A percentile compares a stretch with the other conserved stretches of the same genome.
These are phyloP conservation scores for Ernsta delagoae DNA, from an alignment of 2,888 invertebrate genomes.

Conservation along the genomic window DNA sequence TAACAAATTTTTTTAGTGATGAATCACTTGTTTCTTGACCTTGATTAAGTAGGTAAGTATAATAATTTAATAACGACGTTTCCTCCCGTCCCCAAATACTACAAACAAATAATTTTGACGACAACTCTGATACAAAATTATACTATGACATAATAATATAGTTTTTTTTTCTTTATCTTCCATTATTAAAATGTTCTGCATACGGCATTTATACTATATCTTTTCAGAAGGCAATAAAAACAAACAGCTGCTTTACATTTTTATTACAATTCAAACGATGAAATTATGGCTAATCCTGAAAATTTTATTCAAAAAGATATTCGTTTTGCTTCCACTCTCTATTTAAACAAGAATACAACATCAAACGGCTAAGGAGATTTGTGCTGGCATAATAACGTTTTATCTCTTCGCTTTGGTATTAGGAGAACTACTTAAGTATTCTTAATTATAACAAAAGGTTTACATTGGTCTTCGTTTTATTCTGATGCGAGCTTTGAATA, in stretches of 20 bases:
- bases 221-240: not conserved
- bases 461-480: slow-evolving; percentile 20
- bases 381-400: slow-evolving; percentile 36
- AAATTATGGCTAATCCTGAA: not conserved
- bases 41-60: too few species aligned
- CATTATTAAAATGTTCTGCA: too few species aligned
- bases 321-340: slow-evolving; percentile 12
- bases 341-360: slow-evolving; percentile 34
- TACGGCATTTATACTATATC: too few species aligned
- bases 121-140: too few species aligned
- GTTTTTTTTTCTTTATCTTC: too few species aligned
- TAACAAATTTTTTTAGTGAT: too few species aligned
- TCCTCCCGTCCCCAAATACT: too few species aligned
- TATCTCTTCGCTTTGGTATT: slow-evolving; percentile 28
- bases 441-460: slow-evolving; percentile 41
- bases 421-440: slow-evolving; percentile 37
- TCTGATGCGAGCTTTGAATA: slow-evolving; percentile 4
- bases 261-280: not conserved
- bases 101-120: too few species aligned
- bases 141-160: too few species aligned
- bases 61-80: too few species aligned
- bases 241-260: not conserved
- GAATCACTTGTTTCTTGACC: too few species aligned
- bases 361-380: slow-evolving; percentile 35
- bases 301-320: slow-evolving; percentile 10